Evolutionary conservation across 2,797 vertebrate genomes (phyloP).

Genomic region (Acanthiza pusilla): DNA sequence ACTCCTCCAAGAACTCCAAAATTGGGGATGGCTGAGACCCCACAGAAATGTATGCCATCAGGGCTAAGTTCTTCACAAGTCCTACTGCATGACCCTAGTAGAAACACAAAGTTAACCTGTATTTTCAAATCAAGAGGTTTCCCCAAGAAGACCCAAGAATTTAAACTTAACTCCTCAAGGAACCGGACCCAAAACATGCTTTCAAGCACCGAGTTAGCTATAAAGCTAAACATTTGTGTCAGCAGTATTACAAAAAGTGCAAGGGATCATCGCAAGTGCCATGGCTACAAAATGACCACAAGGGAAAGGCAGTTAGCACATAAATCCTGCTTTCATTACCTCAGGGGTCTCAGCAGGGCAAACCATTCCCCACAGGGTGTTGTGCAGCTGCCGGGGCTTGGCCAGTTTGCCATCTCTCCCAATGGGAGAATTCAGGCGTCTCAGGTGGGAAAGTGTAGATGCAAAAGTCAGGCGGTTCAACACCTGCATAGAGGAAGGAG

Average conservation of each 20-base stretch:
- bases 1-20: conserved; percentile 98
- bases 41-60: conserved; percentile 99
- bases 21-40: conserved; percentile 98
- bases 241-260: neutral
- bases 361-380: conserved; percentile 98
- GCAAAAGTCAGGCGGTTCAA: conserved; percentile 96
- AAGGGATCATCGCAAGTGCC: neutral
- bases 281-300: fast-evolving
- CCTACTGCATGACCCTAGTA: conserved; percentile 96
- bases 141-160: neutral
- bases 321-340: conserved; percentile 69
- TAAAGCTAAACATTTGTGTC: neutral
- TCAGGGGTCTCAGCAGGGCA: conserved; percentile 98
- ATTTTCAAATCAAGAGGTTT: neutral
- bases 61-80: conserved; percentile 95
- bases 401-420: conserved; percentile 96
- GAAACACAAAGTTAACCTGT: neutral
- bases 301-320: neutral
- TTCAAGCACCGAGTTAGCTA: neutral
- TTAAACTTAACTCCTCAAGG: neutral
- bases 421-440: conserved; percentile 94
- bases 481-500: conserved; percentile 74
- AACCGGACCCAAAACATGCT: neutral
- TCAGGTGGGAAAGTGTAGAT: conserved; percentile 93
- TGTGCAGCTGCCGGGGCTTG: conserved; percentile 95